phyloP scores from a whole-genome alignment of 53 echinoderm and acorn worm genomes.

The Holothuria scabra region DNA sequence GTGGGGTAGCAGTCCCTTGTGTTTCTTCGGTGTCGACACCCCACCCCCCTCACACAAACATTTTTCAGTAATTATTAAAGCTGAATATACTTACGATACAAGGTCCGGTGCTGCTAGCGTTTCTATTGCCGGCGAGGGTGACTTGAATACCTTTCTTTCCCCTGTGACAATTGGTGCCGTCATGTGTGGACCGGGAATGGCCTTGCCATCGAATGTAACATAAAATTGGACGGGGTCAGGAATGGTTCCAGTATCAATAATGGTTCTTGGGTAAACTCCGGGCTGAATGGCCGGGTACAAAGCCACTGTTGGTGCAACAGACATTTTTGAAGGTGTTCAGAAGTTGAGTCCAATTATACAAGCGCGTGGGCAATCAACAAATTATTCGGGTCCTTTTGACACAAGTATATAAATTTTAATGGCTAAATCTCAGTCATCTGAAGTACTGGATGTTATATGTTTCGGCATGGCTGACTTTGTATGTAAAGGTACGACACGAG shows the following conservation, averaged over 20 bases:
- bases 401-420: too few relatives aligned
- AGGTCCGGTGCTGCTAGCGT: constrained; percentile 31
- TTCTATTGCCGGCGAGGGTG: constrained; percentile 25
- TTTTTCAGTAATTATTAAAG: neutral
- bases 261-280: neutral
- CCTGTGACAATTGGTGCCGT: constrained; percentile 9
- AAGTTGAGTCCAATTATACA: too few relatives aligned
- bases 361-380: too few relatives aligned
- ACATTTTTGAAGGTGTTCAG: neutral
- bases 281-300: constrained; percentile 21
- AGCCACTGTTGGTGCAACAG: constrained; percentile 10
- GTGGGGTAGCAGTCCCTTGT: too few relatives aligned
- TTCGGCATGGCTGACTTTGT: too few relatives aligned
- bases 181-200: neutral
- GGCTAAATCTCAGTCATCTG: too few relatives aligned
- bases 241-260: constrained; percentile 15
- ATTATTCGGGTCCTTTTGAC: too few relatives aligned
- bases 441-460: too few relatives aligned
- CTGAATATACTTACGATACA: constrained; percentile 27
- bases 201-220: constrained; percentile 20
- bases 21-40: too few relatives aligned
- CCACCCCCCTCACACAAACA: too few relatives aligned
- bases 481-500: too few relatives aligned
- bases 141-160: neutral
- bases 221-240: constrained; percentile 25